phyloP scores from a whole-genome alignment of 2,113 vertebrate species.

The Acanthochromis polyacanthus region DNA sequence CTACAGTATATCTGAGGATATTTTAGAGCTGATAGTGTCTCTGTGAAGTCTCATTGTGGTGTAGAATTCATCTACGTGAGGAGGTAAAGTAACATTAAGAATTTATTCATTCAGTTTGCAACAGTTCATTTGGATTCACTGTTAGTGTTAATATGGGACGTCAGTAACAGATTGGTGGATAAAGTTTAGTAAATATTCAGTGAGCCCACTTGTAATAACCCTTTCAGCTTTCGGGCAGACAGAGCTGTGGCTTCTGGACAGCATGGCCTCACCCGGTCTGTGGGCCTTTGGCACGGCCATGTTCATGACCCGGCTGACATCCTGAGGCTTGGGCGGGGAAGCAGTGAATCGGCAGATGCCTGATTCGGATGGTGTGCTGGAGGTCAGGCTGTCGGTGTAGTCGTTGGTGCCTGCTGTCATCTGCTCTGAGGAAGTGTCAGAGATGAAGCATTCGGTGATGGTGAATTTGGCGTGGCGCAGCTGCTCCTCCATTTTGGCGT shows the following conservation, averaged over 20 bases:
- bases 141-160: conserved; percentile 14
- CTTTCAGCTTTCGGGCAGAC: conserved; percentile 9
- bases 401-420: conserved; percentile 98
- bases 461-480: conserved; percentile 98
- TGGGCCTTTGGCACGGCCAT: conserved; percentile 99
- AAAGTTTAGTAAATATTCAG: conserved; percentile 17
- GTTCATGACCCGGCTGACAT: conserved; percentile 94
- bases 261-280: conserved; percentile 92
- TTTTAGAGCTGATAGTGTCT: no score
- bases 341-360: conserved; percentile 99
- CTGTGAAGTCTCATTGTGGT: no score
- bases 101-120: no score
- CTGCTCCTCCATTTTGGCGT: conserved; percentile 99
- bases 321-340: conserved; percentile 98
- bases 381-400: conserved; percentile 98
- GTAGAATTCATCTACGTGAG: no score
- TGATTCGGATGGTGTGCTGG: conserved; percentile 98
- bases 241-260: background rate
- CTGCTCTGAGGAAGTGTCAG: conserved; percentile 98
- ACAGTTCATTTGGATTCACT: conserved; percentile 1
- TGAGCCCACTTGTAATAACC: background rate
- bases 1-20: no score
- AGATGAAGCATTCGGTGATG: conserved; percentile 99
- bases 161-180: conserved; percentile 17
- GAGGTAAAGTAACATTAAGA: no score